Percentiles rank a stretch among this genome's conserved stretches.
Evolutionary conservation across 2,888 invertebrate genomes (phyloP).

Genomic region (Caradrina kadenii): DNA sequence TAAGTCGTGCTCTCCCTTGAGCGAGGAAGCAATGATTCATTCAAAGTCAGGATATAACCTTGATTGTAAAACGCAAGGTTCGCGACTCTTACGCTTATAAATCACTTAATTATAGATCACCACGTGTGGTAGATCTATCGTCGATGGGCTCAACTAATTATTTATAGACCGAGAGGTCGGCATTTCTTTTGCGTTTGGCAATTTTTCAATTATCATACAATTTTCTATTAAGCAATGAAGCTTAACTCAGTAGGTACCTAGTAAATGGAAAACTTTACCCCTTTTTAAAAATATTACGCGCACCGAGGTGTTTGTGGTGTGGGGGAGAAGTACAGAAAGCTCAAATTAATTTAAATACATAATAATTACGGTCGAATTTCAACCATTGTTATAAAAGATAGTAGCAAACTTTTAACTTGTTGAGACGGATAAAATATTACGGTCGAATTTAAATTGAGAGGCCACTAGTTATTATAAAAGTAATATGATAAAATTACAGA

Average conservation of each 20-base stretch:
- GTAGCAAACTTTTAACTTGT: too few species aligned
- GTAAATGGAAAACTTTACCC: not conserved
- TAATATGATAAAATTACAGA: not conserved
- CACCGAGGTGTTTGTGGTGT: too few species aligned
- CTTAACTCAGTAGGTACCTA: not conserved
- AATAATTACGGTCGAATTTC: too few species aligned
- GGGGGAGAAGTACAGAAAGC: too few species aligned
- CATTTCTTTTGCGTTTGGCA: slow-evolving; percentile 1
- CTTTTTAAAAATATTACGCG: too few species aligned
- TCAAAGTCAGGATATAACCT: slow-evolving; percentile 82
- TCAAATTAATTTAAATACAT: too few species aligned
- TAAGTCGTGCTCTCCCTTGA: slow-evolving; percentile 47
- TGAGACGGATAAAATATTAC: too few species aligned
- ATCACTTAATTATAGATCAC: slow-evolving; percentile 73
- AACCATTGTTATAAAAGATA: too few species aligned
- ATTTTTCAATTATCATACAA: too few species aligned
- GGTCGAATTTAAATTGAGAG: too few species aligned
- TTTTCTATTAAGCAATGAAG: not conserved
- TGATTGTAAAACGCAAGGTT: slow-evolving; percentile 75
- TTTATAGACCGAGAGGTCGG: slow-evolving; percentile 28
- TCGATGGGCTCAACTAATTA: slow-evolving; percentile 32
- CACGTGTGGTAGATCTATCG: slow-evolving; percentile 59
- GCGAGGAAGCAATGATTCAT: slow-evolving; percentile 75
- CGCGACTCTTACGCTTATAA: slow-evolving; percentile 73
- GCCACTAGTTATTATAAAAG: not conserved